phyloP scores from a whole-genome alignment of 1,140 invertebrate species.

The Elysia chlorotica region DNA sequence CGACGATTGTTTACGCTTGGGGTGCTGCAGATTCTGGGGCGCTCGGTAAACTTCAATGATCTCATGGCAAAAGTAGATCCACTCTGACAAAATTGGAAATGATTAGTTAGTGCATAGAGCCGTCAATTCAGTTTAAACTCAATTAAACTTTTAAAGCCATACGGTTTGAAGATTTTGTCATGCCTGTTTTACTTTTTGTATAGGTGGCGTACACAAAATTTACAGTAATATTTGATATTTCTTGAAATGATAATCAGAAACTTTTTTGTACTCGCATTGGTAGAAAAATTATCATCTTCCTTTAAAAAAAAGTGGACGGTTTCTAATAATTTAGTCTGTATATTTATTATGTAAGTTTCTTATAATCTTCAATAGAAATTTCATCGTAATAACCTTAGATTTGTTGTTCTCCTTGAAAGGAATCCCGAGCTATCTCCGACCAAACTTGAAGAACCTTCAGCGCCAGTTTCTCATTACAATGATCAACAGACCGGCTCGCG shows the following conservation, averaged over 20 bases:
- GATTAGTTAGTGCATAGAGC: background rate
- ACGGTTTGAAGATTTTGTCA: no score
- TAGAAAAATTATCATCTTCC: background rate
- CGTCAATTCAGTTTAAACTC: background rate
- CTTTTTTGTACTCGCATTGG: background rate
- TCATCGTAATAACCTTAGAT: no score
- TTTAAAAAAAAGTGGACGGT: no score
- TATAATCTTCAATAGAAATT: no score
- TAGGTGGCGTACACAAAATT: no score
- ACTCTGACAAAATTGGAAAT: background rate
- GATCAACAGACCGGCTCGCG: conserved; percentile 20
- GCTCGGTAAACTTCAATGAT: background rate
- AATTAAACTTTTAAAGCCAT: background rate
- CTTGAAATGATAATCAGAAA: no score
- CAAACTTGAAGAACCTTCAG: background rate
- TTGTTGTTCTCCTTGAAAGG: conserved; percentile 8
- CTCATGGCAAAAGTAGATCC: background rate
- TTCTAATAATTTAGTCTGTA: no score
- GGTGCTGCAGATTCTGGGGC: background rate
- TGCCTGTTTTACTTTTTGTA: no score
- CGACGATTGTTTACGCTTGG: background rate
- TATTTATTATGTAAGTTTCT: no score
- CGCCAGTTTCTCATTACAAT: background rate
- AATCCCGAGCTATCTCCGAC: conserved; percentile 15
- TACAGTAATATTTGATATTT: no score